A percentile compares a stretch with the other conserved stretches of the same genome.
phyloP scores from a whole-genome alignment of 2,797 vertebrate genomes.

The Brachymystax lenok region DNA sequence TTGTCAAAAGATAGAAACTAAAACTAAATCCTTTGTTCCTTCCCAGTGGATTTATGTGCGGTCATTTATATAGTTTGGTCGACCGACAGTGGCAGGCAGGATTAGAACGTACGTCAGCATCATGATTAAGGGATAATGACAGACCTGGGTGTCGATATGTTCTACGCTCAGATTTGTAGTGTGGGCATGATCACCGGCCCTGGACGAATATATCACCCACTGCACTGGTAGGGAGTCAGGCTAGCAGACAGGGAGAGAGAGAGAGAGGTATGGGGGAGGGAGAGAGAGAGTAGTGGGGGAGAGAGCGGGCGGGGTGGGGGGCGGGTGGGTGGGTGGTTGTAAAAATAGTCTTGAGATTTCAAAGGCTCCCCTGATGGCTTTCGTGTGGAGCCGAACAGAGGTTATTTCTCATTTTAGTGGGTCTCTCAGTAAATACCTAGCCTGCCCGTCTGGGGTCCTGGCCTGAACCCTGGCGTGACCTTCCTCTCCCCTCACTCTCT shows the following conservation, averaged over 20 bases:
- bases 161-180: conserved; percentile 73
- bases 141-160: conserved; percentile 71
- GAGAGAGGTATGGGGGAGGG: background rate
- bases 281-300: background rate
- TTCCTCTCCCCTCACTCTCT: conserved; percentile 61
- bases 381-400: conserved; percentile 31
- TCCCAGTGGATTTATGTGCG: conserved; percentile 65
- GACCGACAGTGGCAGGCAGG: conserved; percentile 56
- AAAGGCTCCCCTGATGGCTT: conserved; percentile 42
- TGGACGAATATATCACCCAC: conserved; percentile 69
- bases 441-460: conserved; percentile 62
- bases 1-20: conserved; percentile 23
- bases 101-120: conserved; percentile 68
- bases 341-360: conserved; percentile 40
- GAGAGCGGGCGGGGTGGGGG: conserved; percentile 25
- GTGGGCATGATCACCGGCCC: conserved; percentile 62
- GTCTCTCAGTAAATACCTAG: conserved; percentile 70
- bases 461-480: conserved; percentile 72
- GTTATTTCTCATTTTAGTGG: conserved; percentile 71
- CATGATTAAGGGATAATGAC: conserved; percentile 77
- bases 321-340: background rate
- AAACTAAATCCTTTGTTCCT: conserved; percentile 25
- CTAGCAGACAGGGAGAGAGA: conserved; percentile 22
- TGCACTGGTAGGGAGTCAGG: conserved; percentile 37
- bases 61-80: conserved; percentile 62